Evolutionary conservation across 2,113 vertebrate genomes (phyloP), one percentile per base, ranked within the genome.

Genomic region (Apodemus speciosus): DNA sequence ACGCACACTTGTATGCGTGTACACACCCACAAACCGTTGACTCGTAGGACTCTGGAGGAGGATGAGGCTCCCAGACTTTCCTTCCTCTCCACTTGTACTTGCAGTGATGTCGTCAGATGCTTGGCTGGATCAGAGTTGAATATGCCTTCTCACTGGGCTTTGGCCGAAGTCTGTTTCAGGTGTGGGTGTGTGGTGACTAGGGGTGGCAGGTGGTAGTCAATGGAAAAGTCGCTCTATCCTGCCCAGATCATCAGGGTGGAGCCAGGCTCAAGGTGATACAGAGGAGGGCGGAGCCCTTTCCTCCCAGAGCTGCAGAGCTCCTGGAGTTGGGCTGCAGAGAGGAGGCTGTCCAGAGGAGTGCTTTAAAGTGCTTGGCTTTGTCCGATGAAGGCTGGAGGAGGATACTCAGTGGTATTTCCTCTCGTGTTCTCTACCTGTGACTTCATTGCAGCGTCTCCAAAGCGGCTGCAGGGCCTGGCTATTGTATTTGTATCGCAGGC

Each of bases 281-380:
- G 0, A 0, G 0, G 43, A 23, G 43, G 10, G 13, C 0, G 5
- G 20, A 15, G 32, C 30, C 21, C 51, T 51, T 18, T 46, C n/a
- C 46, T 15, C 4, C 46, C 16, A 2, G 89, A 46, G 58, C 35
- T 51, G 64, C 4, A 16, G 1, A 8, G 49, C 25, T 23, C 0
- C 43, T 18, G 14, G 60, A 46, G 2, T 68, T 18, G 3, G 3
- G 46, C 46, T 27, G 0, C 53, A 18, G 2, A 46, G 5, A 2
- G n/a, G 16, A 16, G 38, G 40, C 27, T n/a, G 0, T 9, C 30
- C 21, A 6, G 3, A 43, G 10, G 1, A 11, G 58, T 0, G 27
- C 20, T 14, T 15, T 14, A 1, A 1, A 2, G 25, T 11, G 51
- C 15, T 25, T 69, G 27, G 49, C 6, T 23, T 46, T 51, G 0